Evolutionary conservation across 2,888 invertebrate genomes (phyloP).

Genomic region (Diplolepis rosae): DNA sequence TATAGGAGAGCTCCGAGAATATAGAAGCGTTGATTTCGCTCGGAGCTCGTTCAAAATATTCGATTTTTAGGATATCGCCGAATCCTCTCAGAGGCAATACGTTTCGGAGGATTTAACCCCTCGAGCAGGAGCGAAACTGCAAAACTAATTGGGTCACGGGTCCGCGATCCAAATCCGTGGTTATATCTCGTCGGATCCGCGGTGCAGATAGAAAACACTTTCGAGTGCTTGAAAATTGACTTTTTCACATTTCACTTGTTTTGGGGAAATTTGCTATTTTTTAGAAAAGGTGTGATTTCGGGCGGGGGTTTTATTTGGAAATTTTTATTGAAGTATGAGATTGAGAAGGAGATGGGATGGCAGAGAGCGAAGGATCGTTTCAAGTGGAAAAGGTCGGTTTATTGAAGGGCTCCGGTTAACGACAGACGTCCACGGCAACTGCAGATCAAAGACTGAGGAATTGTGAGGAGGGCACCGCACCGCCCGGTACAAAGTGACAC

Average conservation of each 20-base stretch:
- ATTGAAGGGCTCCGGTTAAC: background rate
- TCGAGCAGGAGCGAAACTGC: background rate
- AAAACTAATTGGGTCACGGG: constrained; percentile 66
- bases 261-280: background rate
- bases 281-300: background rate
- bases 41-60: background rate
- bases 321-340: background rate
- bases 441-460: constrained; percentile 65
- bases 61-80: background rate
- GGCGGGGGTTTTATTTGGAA: background rate
- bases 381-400: background rate
- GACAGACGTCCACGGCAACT: constrained; percentile 53
- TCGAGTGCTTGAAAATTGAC: background rate
- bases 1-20: background rate
- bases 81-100: background rate
- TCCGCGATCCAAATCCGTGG: constrained; percentile 60
- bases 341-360: background rate
- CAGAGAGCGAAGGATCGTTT: background rate
- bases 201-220: background rate
- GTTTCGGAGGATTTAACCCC: background rate
- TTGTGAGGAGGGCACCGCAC: constrained; percentile 59
- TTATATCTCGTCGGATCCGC: background rate
- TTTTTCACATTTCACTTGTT: background rate
- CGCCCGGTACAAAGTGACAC: constrained; percentile 71
- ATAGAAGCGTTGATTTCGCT: background rate